Conservation (phyloP, 2,797 vertebrate genomes). For the Falco biarmicus region DNA sequence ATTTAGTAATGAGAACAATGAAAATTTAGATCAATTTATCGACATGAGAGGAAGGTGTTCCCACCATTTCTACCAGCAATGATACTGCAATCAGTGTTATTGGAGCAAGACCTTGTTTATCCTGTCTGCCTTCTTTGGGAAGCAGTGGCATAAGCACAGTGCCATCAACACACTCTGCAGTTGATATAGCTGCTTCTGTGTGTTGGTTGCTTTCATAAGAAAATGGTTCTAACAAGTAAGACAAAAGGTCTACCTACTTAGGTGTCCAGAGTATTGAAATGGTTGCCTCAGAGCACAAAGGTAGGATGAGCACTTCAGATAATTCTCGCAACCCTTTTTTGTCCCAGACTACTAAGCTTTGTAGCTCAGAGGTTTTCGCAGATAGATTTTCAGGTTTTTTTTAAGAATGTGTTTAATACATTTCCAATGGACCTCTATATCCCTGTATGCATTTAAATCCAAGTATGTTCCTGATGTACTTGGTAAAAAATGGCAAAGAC, state of each 20-base stretch:
- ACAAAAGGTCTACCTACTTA: neutral
- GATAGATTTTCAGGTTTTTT: neutral
- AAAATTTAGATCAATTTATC: neutral
- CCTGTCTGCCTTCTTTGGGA: neutral
- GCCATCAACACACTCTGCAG: neutral
- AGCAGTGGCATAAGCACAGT: neutral
- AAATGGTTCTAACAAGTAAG: neutral
- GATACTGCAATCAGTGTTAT: neutral
- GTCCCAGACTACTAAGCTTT: neutral
- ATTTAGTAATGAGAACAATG: neutral
- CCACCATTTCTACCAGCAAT: neutral
- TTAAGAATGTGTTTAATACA: neutral
- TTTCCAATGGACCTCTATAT: neutral
- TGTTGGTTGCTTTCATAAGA: neutral
- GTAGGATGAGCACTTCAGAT: neutral
- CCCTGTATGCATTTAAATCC: neutral
- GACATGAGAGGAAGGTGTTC: neutral
- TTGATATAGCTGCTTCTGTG: neutral
- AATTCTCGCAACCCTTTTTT: neutral
- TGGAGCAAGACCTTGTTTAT: neutral
- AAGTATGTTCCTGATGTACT: neutral
- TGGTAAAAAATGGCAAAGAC: neutral
- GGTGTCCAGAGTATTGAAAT: neutral
- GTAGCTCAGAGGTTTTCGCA: neutral
- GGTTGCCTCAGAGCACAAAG: neutral